phyloP scores from a whole-genome alignment of 2,888 invertebrate genomes.

The Spatulosminthurus flaviceps region DNA sequence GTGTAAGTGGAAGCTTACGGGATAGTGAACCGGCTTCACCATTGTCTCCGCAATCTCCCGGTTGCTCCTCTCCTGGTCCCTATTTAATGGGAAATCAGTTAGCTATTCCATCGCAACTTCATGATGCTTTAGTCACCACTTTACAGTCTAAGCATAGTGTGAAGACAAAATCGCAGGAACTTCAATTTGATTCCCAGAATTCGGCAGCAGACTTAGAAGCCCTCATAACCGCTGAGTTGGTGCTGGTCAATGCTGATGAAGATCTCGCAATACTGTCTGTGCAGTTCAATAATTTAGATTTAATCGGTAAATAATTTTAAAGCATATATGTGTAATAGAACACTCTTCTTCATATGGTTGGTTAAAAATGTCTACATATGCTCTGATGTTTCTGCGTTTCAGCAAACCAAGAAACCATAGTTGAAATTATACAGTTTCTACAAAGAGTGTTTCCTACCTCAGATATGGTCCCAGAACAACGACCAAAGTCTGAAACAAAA shows the following conservation, averaged over 20 bases:
- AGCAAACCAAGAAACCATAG: constrained; percentile 96
- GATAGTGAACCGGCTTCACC: constrained; percentile 94
- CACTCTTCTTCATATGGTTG: not conserved
- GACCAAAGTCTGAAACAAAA: constrained; percentile 24
- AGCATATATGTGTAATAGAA: not conserved
- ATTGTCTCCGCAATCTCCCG: constrained; percentile 79
- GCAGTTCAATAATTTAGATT: constrained; percentile 92
- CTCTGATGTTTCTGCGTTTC: constrained; percentile 55
- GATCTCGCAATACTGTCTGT: constrained; percentile 81
- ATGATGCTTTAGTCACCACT: constrained; percentile 60
- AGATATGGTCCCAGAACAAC: not conserved
- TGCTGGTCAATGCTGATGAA: constrained; percentile 71
- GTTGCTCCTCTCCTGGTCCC: constrained; percentile 55
- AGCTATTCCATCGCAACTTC: constrained; percentile 55
- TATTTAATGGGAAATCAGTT: constrained; percentile 42
- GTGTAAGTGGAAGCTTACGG: constrained; percentile 87
- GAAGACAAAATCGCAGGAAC: constrained; percentile 25
- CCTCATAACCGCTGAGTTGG: constrained; percentile 78
- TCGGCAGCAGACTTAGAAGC: constrained; percentile 66
- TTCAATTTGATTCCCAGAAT: constrained; percentile 49
- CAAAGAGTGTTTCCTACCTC: constrained; percentile 47
- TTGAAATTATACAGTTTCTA: constrained; percentile 76
- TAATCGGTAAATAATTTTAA: constrained; percentile 77
- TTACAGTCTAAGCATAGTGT: constrained; percentile 50
- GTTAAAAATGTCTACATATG: not conserved